phyloP scores from a whole-genome alignment of 92 coral and sea anemone species.

The Bergia puertoricense region DNA sequence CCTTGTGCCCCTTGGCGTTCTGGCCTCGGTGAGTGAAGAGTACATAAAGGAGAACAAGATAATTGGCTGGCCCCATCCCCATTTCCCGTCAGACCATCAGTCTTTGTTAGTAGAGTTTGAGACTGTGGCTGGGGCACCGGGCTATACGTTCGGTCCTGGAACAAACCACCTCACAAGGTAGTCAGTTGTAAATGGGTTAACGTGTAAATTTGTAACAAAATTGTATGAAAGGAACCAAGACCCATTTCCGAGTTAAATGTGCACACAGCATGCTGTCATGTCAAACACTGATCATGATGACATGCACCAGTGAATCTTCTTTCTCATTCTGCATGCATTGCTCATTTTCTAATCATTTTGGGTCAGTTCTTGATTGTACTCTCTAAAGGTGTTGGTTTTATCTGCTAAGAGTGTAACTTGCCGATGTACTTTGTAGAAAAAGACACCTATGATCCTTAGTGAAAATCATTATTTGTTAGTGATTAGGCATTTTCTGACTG shows the following conservation, averaged over 20 bases:
- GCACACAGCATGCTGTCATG: conserved; percentile 14
- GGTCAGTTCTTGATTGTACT: neutral
- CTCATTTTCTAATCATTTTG: neutral
- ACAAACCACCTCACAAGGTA: conserved; percentile 66
- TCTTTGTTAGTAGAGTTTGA: conserved; percentile 94
- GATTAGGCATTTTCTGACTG: no score
- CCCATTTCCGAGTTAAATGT: conserved; percentile 19
- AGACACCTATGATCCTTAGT: no score
- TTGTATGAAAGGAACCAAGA: conserved; percentile 57
- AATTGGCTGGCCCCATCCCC: conserved; percentile 99
- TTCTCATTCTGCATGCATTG: neutral
- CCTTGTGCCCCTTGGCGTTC: conserved; percentile 81
- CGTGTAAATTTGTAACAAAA: conserved; percentile 88
- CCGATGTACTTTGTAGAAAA: neutral
- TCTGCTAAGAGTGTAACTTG: neutral
- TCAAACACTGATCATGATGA: neutral
- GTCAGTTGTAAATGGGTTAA: conserved; percentile 43
- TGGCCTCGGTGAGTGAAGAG: conserved; percentile 81
- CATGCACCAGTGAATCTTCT: conserved; percentile 12
- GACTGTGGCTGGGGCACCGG: conserved; percentile 73
- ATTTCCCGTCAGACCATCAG: conserved; percentile 99
- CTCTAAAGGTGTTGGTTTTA: neutral
- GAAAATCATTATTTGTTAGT: no score
- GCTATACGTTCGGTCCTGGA: conserved; percentile 69
- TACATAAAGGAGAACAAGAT: conserved; percentile 88